A percentile compares a stretch with the other conserved stretches of the same genome.
Conservation (phyloP, 2,888 invertebrate species). For the Blastobasis lacticolella region DNA sequence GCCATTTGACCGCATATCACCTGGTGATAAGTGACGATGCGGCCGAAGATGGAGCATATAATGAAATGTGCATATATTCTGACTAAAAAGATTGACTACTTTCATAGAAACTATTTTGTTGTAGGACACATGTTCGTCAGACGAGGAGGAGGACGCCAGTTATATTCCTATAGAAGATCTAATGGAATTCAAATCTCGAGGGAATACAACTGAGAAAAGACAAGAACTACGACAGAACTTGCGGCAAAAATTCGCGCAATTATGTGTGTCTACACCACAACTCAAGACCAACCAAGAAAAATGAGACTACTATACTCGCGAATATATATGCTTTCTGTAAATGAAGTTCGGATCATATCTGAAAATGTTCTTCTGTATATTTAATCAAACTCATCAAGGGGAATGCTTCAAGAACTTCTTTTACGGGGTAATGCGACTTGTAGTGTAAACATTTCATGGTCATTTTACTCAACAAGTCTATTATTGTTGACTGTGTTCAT, state of each 20-base stretch:
- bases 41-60: too few species aligned
- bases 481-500: not conserved
- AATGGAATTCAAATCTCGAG: conserved; percentile 87
- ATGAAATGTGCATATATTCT: too few species aligned
- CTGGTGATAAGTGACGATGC: too few species aligned
- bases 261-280: conserved; percentile 77
- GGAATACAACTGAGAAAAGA: conserved; percentile 85
- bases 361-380: not conserved
- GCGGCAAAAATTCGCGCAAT: conserved; percentile 86
- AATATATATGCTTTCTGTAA: not conserved
- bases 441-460: conserved; percentile 10
- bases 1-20: too few species aligned
- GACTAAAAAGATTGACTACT: too few species aligned
- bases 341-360: not conserved
- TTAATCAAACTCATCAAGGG: too few species aligned
- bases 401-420: conserved; percentile 6
- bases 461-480: conserved; percentile 13
- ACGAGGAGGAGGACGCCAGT: conserved; percentile 83
- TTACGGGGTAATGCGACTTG: conserved; percentile 4
- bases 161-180: conserved; percentile 93
- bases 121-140: conserved; percentile 85
- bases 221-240: conserved; percentile 87
- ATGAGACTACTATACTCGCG: conserved; percentile 29
- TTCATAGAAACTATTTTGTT: conserved; percentile 9
- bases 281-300: conserved; percentile 24